Evolutionary conservation across 1,140 invertebrate species (phyloP).

Genomic region (Linepithema humile): DNA sequence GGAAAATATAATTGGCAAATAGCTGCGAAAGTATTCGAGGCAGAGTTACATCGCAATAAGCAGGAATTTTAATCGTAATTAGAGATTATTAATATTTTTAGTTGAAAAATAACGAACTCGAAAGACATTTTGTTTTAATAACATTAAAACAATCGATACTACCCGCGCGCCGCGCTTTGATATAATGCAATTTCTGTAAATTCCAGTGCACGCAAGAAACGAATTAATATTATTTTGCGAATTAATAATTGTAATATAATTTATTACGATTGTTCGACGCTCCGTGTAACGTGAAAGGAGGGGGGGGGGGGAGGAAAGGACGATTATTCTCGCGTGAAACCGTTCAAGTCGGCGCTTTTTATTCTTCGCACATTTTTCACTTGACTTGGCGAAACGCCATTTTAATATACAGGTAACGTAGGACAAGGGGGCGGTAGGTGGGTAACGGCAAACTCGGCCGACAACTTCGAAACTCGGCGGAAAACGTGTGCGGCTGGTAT

Average conservation of each 20-base stretch:
- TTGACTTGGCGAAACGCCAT: conserved; percentile 3
- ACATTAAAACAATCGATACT: conserved; percentile 15
- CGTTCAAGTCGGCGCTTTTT: neutral
- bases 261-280: neutral
- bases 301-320: neutral
- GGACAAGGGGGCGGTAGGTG: neutral
- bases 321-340: neutral
- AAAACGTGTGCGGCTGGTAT: conserved; percentile 47
- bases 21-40: neutral
- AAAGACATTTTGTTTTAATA: neutral
- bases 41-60: neutral
- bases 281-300: neutral
- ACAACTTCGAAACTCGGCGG: conserved; percentile 40
- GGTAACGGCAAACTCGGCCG: conserved; percentile 8
- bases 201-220: neutral
- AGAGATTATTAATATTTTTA: neutral
- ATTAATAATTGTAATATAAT: conserved; percentile 1
- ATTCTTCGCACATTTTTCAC: conserved; percentile 9
- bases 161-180: neutral
- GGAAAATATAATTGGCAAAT: neutral
- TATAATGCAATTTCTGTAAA: neutral
- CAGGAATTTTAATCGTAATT: neutral
- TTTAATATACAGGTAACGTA: conserved; percentile 31
- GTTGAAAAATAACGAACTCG: neutral
- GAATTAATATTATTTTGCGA: conserved; percentile 7